Conservation (phyloP, 1,140 invertebrate species). For the Zaprionus africanus region DNA sequence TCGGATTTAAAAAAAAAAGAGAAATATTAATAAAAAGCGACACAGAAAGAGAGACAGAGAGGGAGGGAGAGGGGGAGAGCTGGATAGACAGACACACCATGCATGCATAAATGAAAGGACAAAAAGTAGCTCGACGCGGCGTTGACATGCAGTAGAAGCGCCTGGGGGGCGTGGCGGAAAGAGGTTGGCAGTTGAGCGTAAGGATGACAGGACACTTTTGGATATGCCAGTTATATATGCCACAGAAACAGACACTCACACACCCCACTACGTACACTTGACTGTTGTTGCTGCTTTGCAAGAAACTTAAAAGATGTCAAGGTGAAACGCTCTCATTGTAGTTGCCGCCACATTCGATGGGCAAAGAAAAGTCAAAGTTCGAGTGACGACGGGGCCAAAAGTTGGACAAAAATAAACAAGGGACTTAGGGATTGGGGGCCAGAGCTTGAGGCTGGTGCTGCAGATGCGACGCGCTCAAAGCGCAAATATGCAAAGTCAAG, state of each 20-base stretch:
- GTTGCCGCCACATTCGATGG: background rate
- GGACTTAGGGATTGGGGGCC: conserved; percentile 25
- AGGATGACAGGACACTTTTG: conserved; percentile 76
- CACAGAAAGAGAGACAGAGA: conserved; percentile 39
- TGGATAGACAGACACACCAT: conserved; percentile 49
- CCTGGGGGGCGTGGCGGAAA: conserved; percentile 1
- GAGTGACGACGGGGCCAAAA: conserved; percentile 37
- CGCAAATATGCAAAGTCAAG: conserved; percentile 80
- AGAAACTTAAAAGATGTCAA: conserved; percentile 76
- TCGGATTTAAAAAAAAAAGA: conserved; percentile 70
- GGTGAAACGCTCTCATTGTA: conserved; percentile 41
- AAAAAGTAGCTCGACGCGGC: conserved; percentile 39
- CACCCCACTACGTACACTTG: conserved; percentile 17
- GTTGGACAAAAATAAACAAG: conserved; percentile 59
- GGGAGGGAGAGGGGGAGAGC: conserved; percentile 8
- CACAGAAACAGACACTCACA: conserved; percentile 25
- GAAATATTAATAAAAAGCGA: conserved; percentile 54
- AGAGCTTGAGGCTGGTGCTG: conserved; percentile 13
- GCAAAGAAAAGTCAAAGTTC: conserved; percentile 69
- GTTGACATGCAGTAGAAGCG: conserved; percentile 35
- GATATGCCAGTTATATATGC: conserved; percentile 65
- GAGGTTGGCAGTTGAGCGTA: conserved; percentile 3
- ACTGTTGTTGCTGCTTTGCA: conserved; percentile 25
- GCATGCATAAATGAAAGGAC: conserved; percentile 72
- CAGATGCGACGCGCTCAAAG: conserved; percentile 47